Evolutionary conservation across 2,797 vertebrate species (phyloP), one percentile per base, ranked within the genome.

Genomic region (Enteromius unitaeniatus): DNA sequence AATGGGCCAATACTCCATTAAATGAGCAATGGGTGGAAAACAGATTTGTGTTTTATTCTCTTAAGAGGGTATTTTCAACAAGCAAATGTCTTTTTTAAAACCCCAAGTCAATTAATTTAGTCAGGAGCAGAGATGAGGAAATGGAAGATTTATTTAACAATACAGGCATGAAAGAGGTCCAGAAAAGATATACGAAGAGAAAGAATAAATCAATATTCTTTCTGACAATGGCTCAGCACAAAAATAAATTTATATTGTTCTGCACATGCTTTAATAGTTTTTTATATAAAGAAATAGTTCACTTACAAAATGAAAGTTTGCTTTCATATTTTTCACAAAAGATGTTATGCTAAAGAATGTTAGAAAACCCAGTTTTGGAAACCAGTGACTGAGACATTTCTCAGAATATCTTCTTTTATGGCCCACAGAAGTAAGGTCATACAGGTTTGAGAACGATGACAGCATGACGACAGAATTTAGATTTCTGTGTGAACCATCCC

Each of bases 101-200:
- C 15, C 3, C 19, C 73, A 77, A 55, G 34, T 6, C 34, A 45
- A 42, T 68, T 77, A 11, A 77, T 76, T 83, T n/a, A 83, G 34
- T 45, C 68, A 64, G 53, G 58, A 9, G 1, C 60, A 55, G 55
- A 37, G 21, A 75, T 70, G 21, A 34, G 49, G 17, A 70, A 80
- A 60, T 60, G 14, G 3, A 75, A 68, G 62, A 58, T 77, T 68
- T 76, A 77, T 76, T 83, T 45, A 67, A 67, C n/a, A 82, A 28
- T 76, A 53, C 11, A 9, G 28, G 11, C 40, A 75, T 74, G 45
- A 64, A 62, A 74, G 10, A 65, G 42, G 14, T 40, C 37, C 9
- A 72, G 26, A 72, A 81, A 47, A 14, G 11, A 67, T 21, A 74
- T 67, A 26, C 23, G 8, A 17, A 26, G 55, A 64, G 15, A 76